Conservation (phyloP, 2,113 vertebrate genomes). For the Cettia cetti region DNA sequence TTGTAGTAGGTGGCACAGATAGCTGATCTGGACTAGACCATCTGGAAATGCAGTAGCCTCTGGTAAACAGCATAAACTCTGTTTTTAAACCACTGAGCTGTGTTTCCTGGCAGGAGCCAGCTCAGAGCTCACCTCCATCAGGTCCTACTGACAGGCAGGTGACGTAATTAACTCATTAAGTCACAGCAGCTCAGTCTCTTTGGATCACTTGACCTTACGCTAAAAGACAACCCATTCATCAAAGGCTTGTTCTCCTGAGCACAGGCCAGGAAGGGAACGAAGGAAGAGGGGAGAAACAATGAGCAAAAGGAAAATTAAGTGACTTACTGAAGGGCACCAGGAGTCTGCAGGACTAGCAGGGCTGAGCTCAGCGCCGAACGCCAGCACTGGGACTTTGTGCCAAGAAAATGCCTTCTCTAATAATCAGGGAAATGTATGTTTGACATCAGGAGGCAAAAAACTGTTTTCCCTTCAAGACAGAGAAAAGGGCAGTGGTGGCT, state of each 20-base stretch:
- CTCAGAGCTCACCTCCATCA: not conserved
- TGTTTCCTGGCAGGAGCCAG: not conserved
- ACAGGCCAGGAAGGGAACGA: not conserved
- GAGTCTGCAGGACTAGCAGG: not conserved
- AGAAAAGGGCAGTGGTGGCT: not conserved
- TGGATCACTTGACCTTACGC: not conserved
- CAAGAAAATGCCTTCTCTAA: not conserved
- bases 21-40: not conserved
- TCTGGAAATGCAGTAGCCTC: not conserved
- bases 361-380: not conserved
- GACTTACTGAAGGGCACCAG: not conserved
- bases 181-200: conserved; percentile 2
- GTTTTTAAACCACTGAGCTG: not conserved
- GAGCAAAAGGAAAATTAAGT: not conserved
- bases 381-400: not conserved
- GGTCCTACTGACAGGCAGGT: not conserved
- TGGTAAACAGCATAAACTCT: not conserved
- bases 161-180: not conserved
- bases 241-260: not conserved
- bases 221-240: not conserved
- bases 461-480: not conserved
- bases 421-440: not conserved
- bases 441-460: not conserved
- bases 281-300: not conserved
- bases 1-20: not conserved